Base-by-base conservation (phyloP, 2,888 invertebrate genomes). In the Agrenia bidenticulata region DNA sequence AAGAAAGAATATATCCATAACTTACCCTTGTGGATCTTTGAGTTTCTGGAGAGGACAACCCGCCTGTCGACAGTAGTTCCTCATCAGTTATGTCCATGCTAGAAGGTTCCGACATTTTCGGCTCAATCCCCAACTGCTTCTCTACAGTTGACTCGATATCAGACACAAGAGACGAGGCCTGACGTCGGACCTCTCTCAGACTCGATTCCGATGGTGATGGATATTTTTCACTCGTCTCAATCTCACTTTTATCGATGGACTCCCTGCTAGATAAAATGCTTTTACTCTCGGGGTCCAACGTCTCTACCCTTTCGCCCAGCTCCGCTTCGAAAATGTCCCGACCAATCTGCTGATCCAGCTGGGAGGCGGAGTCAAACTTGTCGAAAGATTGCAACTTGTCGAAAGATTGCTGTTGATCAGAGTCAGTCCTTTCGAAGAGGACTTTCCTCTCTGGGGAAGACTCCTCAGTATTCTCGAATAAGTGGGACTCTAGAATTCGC, bases 31-130 rank as follows among this genome's bases (percentile, higher is more conserved):
- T 64, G 80, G 81, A 80, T 42, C 80, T 82, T 73, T 83, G 83
- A 81, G 84, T 84, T 82, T 85, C 85, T 78, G 85, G 83, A 79
- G 86, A 86, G 68, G 86, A 86, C 74, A 85, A 83, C 79, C 87
- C 87, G 11, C 87, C 87, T 78, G 87, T 88, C 78, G 87, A 88
- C 76, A 85, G 84, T 73, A 88, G 83, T 78, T 88, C 88, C 82
- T 88, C 88, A 74, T 85, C 84, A 15, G 84, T 85, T 77, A 64
- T 82, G 78, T 84, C 84, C 78, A 84, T 81, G 70, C 84, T 84
- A 0, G 84, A 70, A 37, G 71, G 70, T 17, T 64, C 69, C 0
- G 66, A 66, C 7, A 68, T 51, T 50, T 67, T 70, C 2, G 56
- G n/a, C 7, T 45, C 63, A 7, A 50, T 41, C 42, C 69, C 76